Conservation (phyloP, 2,888 invertebrate genomes). For the Latheticus oryzae region DNA sequence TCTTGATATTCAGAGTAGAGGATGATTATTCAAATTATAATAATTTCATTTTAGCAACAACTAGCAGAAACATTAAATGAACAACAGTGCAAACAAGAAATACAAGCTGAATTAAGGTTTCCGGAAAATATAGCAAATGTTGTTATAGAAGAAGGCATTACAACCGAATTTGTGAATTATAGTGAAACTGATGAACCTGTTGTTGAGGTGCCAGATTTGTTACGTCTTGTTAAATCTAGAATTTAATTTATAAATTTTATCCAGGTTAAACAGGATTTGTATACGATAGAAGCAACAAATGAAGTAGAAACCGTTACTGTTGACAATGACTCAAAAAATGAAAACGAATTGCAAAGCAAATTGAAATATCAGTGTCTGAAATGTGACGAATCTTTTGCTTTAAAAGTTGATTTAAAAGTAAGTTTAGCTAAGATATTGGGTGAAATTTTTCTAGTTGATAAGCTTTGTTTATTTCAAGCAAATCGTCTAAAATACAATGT, state of each 20-base stretch:
- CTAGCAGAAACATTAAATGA: slow-evolving; percentile 51
- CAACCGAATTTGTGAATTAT: slow-evolving; percentile 57
- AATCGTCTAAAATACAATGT: too few species aligned
- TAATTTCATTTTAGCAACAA: slow-evolving; percentile 53
- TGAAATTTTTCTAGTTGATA: too few species aligned
- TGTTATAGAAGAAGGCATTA: slow-evolving; percentile 56
- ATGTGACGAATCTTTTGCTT: slow-evolving; percentile 61
- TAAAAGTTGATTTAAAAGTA: slow-evolving; percentile 58
- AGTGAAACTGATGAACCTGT: slow-evolving; percentile 48
- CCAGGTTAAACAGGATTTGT: slow-evolving; percentile 43
- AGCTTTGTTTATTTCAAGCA: too few species aligned
- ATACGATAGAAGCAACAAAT: slow-evolving; percentile 30
- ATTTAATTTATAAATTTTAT: too few species aligned
- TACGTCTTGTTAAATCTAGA: too few species aligned
- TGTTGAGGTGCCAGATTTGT: slow-evolving; percentile 42
- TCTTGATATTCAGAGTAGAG: background rate
- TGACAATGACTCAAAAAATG: slow-evolving; percentile 24
- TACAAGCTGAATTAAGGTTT: slow-evolving; percentile 61
- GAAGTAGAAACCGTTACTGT: slow-evolving; percentile 37
- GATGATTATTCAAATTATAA: background rate
- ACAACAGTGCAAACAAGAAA: slow-evolving; percentile 56
- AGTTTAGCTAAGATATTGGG: background rate
- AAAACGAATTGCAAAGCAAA: slow-evolving; percentile 41
- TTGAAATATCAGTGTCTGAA: slow-evolving; percentile 63
- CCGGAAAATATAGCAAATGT: slow-evolving; percentile 55